A percentile compares a stretch with the other conserved stretches of the same genome.
Evolutionary conservation across 1,140 invertebrate species (phyloP).

Genomic region (Acromyrmex echinatior): DNA sequence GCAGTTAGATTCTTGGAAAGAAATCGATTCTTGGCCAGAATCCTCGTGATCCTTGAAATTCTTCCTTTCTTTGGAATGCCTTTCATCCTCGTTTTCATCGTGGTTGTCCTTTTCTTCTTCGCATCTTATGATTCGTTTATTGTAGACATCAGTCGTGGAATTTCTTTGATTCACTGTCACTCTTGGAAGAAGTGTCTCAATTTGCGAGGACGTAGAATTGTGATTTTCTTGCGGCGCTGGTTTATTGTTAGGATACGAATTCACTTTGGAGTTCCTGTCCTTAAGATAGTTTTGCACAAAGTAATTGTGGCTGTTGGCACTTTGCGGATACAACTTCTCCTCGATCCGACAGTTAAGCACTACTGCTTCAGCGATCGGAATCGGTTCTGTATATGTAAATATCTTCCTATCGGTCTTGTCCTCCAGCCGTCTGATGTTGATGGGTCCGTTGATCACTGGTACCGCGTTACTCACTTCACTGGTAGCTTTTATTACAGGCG

Average conservation of each 20-base stretch:
- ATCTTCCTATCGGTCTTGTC: conserved; percentile 78
- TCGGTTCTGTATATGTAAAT: conserved; percentile 82
- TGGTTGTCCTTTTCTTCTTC: background rate
- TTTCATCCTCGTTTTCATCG: background rate
- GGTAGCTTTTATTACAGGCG: conserved; percentile 81
- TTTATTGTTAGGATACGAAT: conserved; percentile 19
- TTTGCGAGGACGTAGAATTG: background rate
- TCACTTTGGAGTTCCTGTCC: conserved; percentile 25
- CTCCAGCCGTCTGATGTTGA: conserved; percentile 72
- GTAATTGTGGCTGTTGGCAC: conserved; percentile 69
- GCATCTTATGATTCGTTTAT: background rate
- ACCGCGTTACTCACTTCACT: conserved; percentile 84
- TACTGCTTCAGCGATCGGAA: conserved; percentile 82
- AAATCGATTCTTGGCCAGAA: conserved; percentile 10
- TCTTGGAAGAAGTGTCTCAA: background rate
- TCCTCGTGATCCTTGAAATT: background rate
- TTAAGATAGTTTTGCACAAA: conserved; percentile 76
- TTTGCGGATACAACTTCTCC: conserved; percentile 83
- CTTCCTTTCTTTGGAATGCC: background rate
- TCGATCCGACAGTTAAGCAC: conserved; percentile 85
- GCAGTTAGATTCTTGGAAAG: conserved; percentile 64
- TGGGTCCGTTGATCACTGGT: conserved; percentile 84
- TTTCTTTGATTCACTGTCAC: background rate
- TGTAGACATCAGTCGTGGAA: background rate
- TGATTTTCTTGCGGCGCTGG: background rate